Percentiles rank a stretch among this genome's conserved stretches.
phyloP scores from a whole-genome alignment of 2,113 vertebrate species.

The Poecile atricapillus region DNA sequence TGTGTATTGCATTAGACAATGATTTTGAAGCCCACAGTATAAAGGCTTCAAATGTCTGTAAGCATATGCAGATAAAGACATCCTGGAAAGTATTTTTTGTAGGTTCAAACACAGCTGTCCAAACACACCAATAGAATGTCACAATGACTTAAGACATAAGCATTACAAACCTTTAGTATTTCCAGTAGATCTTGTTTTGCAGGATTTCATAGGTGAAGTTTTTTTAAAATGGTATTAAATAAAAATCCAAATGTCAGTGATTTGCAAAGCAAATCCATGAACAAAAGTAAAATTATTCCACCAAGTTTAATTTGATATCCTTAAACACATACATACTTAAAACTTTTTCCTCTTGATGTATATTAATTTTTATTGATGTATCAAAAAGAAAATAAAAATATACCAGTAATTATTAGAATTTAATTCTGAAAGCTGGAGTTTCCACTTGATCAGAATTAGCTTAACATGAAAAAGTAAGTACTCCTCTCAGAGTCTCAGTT shows the following conservation, averaged over 20 bases:
- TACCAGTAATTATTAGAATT: not conserved
- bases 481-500: not conserved
- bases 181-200: not conserved
- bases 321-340: not conserved
- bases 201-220: not conserved
- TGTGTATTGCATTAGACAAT: not conserved
- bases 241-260: not conserved
- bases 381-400: not conserved
- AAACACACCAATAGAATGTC: not conserved
- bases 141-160: not conserved
- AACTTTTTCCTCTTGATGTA: not conserved
- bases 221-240: not conserved
- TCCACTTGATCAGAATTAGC: not conserved
- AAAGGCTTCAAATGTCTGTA: not conserved
- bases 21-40: not conserved
- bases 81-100: not conserved
- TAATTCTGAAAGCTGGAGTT: not conserved
- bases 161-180: not conserved
- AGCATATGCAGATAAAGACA: not conserved
- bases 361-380: not conserved
- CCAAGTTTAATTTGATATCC: not conserved
- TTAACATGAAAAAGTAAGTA: not conserved
- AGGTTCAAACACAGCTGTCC: not conserved
- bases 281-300: not conserved
- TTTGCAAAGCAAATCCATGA: not conserved